phyloP scores from a whole-genome alignment of 2,113 vertebrate genomes.

The Nothoprocta perdicaria region DNA sequence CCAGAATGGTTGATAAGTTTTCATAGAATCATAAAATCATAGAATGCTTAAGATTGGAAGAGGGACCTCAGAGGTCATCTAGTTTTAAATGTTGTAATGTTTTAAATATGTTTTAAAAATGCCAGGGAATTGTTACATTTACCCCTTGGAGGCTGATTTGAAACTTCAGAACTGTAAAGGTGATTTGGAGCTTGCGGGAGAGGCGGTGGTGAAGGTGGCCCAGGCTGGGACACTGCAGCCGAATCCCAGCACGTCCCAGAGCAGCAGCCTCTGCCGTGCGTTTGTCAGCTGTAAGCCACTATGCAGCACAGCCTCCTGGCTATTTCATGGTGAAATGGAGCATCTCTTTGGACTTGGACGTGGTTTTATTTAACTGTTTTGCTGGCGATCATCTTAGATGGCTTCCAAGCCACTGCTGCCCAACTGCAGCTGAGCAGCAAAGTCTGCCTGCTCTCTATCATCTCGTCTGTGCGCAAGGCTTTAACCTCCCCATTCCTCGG shows the following conservation, averaged over 20 bases:
- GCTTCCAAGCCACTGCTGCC: accelerated
- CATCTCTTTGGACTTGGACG: background rate
- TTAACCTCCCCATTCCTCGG: background rate
- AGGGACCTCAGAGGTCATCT: no score
- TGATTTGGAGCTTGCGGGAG: background rate
- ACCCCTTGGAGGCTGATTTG: background rate
- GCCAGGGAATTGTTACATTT: background rate
- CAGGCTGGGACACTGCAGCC: background rate
- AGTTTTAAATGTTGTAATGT: no score
- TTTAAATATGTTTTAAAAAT: no score
- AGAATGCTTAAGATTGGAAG: no score
- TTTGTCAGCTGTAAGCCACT: background rate
- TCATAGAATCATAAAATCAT: no score
- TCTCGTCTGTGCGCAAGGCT: background rate
- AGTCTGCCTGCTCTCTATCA: accelerated
- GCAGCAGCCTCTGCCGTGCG: background rate
- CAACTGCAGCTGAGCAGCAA: background rate
- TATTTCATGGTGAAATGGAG: background rate
- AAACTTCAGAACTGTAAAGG: background rate
- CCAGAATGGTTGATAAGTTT: no score
- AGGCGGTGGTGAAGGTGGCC: background rate
- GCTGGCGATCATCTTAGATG: background rate
- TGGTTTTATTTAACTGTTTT: background rate
- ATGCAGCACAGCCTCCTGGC: background rate
- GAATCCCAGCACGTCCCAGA: background rate